Evolutionary conservation across 2,888 invertebrate species (phyloP).

Genomic region (Aleiodes leptofemur): DNA sequence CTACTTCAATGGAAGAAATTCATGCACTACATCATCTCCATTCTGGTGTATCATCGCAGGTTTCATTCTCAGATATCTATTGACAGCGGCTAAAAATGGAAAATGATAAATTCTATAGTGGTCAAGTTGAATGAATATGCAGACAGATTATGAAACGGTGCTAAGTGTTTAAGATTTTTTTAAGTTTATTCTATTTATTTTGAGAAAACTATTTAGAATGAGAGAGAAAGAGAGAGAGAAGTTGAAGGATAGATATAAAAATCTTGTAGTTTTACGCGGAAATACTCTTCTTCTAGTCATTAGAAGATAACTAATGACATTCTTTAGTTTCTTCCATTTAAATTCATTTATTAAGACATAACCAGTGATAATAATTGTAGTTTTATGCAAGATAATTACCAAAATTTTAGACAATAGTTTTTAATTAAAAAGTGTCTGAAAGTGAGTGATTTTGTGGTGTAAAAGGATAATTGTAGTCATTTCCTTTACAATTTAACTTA

Average conservation of each 20-base stretch:
- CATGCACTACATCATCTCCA: constrained; percentile 77
- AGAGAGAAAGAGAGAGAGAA: neutral
- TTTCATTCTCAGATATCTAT: constrained; percentile 75
- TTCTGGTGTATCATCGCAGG: constrained; percentile 74
- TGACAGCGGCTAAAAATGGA: constrained; percentile 69
- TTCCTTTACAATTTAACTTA: neutral
- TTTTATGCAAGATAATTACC: constrained; percentile 74
- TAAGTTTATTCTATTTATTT: neutral
- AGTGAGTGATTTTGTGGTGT: constrained; percentile 10
- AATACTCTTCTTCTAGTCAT: constrained; percentile 47
- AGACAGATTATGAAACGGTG: constrained; percentile 32
- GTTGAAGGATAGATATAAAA: neutral
- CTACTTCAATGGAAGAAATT: constrained; percentile 77
- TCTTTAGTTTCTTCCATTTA: constrained; percentile 33
- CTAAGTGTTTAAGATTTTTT: constrained; percentile 35
- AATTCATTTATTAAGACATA: constrained; percentile 56
- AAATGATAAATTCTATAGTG: constrained; percentile 57
- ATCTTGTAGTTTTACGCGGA: neutral
- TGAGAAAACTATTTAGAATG: neutral
- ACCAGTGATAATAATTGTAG: constrained; percentile 72
- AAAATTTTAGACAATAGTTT: constrained; percentile 67
- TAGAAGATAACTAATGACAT: constrained; percentile 32
- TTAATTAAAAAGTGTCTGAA: constrained; percentile 50
- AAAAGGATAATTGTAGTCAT: constrained; percentile 13
- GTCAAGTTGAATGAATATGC: constrained; percentile 42